Evolutionary conservation across 1,140 invertebrate species (phyloP).

Genomic region (Sarcophaga peregrina): DNA sequence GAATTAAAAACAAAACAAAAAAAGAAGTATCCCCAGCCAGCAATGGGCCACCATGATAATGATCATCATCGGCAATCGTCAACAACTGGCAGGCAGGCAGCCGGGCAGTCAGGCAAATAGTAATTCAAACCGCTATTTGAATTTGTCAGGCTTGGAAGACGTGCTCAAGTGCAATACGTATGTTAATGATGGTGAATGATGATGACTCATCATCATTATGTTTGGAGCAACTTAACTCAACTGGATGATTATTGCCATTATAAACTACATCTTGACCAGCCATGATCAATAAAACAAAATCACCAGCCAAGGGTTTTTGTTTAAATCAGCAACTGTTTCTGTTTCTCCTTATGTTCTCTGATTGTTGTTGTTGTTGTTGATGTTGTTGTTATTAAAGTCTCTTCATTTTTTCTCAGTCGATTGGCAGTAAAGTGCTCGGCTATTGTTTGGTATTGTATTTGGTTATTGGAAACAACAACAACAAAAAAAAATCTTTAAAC

Average conservation of each 20-base stretch:
- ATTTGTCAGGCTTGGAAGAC: conserved; percentile 34
- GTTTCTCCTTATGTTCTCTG: background rate
- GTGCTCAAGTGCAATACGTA: conserved; percentile 29
- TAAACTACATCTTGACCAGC: background rate
- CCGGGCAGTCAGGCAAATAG: background rate
- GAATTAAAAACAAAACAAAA: background rate
- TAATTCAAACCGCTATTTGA: conserved; percentile 34
- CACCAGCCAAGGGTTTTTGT: background rate
- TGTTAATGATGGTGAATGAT: background rate
- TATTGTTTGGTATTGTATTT: background rate
- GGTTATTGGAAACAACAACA: conserved; percentile 9
- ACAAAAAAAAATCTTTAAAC: conserved; percentile 40
- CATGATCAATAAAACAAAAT: background rate
- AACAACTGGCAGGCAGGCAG: background rate
- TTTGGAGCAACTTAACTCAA: background rate
- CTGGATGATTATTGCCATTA: background rate
- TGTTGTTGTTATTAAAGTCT: background rate
- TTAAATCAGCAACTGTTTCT: background rate
- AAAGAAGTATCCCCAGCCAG: background rate
- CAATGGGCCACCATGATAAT: conserved; percentile 8
- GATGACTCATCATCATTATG: conserved; percentile 28
- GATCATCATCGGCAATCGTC: background rate
- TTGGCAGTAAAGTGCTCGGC: too few species aligned
- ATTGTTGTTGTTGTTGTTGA: background rate
- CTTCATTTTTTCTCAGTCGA: background rate